Evolutionary conservation across 2,797 vertebrate species (phyloP).

Genomic region (Siniperca obscura): DNA sequence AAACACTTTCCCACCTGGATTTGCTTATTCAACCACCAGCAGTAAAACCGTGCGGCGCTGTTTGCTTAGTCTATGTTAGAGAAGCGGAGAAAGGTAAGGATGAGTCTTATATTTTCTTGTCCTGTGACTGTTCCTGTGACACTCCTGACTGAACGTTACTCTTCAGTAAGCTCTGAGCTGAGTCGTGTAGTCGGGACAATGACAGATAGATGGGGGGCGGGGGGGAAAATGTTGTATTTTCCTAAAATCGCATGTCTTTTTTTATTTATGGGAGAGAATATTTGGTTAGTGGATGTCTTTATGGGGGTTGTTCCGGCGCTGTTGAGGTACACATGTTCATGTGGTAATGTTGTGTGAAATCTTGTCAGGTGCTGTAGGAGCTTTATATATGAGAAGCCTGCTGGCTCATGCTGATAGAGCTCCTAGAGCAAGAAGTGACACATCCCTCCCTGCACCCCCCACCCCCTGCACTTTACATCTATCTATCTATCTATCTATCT

Average conservation of each 20-base stretch:
- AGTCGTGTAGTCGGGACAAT: too few species aligned
- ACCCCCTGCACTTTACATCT: conserved; percentile 29
- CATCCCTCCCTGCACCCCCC: conserved; percentile 51
- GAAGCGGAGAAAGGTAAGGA: conserved; percentile 79
- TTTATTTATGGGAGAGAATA: neutral
- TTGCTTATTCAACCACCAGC: conserved; percentile 93
- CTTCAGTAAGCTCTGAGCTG: neutral
- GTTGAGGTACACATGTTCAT: neutral
- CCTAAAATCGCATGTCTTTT: neutral
- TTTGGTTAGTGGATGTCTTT: conserved; percentile 1
- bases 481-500: conserved; percentile 41
- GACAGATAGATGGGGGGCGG: neutral
- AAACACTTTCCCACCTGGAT: conserved; percentile 99
- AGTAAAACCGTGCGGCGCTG: conserved; percentile 74
- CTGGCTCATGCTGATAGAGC: conserved; percentile 21
- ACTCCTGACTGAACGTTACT: neutral
- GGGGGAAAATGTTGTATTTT: neutral
- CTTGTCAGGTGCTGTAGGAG: conserved; percentile 34
- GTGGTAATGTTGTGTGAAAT: conserved; percentile 30
- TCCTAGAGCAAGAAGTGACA: conserved; percentile 54
- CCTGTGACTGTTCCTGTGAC: conserved; percentile 5
- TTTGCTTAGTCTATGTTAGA: conserved; percentile 59
- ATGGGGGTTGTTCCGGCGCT: neutral
- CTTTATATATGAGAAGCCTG: conserved; percentile 30
- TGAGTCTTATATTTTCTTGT: conserved; percentile 30